Evolutionary conservation across 2,113 vertebrate genomes (phyloP).

Genomic region (Nannospalax galili): DNA sequence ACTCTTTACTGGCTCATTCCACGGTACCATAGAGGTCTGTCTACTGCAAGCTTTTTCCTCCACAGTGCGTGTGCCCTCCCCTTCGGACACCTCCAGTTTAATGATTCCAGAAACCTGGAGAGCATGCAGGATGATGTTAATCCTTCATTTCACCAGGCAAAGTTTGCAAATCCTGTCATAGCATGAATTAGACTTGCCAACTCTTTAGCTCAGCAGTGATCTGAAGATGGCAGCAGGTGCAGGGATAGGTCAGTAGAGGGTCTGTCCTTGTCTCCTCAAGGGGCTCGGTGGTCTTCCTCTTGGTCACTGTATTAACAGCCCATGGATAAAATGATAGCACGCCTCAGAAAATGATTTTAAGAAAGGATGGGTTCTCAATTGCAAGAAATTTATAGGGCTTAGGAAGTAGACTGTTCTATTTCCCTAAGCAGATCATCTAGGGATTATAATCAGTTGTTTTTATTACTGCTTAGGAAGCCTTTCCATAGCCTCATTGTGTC

Average conservation of each 20-base stretch:
- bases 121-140: not conserved
- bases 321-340: constrained; percentile 61
- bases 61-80: not conserved
- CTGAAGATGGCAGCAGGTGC: not conserved
- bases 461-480: constrained; percentile 81
- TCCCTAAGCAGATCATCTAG: constrained; percentile 83
- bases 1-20: not conserved
- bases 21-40: not conserved
- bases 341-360: constrained; percentile 79
- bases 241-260: not conserved
- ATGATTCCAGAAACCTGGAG: not conserved
- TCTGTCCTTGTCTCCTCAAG: constrained; percentile 40
- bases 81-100: not conserved
- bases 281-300: constrained; percentile 56
- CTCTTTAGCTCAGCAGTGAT: not conserved
- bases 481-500: constrained; percentile 78
- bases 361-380: constrained; percentile 72
- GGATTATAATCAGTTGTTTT: constrained; percentile 85
- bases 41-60: not conserved
- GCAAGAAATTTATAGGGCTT: constrained; percentile 76
- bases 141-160: not conserved
- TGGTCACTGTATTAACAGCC: constrained; percentile 59
- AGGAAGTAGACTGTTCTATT: constrained; percentile 77
- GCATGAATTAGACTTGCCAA: not conserved
- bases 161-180: not conserved